Percentiles rank a stretch among this genome's conserved stretches.
Conservation (phyloP, 2,797 vertebrate species). For the Myotis planiceps region DNA sequence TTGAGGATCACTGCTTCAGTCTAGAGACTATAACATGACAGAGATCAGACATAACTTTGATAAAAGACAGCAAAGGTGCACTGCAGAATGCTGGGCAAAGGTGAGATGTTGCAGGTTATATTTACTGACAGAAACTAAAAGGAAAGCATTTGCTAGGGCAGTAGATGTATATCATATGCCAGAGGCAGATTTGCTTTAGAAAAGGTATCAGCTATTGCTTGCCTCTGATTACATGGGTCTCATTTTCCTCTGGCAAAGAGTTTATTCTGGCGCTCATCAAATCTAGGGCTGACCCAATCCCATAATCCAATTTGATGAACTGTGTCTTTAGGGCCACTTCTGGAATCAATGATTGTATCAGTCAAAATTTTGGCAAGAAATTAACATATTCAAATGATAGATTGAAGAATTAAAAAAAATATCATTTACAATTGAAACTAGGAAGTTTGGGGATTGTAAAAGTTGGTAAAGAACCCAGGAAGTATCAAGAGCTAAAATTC, state of each 20-base stretch:
- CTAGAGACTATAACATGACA: constrained; percentile 44
- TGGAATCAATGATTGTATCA: background rate
- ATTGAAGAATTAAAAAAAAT: background rate
- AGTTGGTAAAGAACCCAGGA: background rate
- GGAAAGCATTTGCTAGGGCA: constrained; percentile 18
- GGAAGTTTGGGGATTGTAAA: background rate
- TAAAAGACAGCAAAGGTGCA: constrained; percentile 35
- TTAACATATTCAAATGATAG: background rate
- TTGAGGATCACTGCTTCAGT: constrained; percentile 17
- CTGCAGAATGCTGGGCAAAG: constrained; percentile 27
- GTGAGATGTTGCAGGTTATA: background rate
- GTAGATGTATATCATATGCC: background rate
- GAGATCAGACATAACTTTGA: constrained; percentile 33
- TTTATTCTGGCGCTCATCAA: background rate
- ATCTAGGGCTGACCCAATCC: background rate
- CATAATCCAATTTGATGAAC: background rate
- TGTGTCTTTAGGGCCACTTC: background rate
- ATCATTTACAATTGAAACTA: background rate
- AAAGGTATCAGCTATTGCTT: background rate
- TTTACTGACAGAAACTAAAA: constrained; percentile 45
- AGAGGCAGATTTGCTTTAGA: background rate
- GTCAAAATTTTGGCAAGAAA: background rate
- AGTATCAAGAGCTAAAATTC: background rate
- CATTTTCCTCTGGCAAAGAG: background rate
- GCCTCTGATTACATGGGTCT: background rate